Percentiles rank a stretch among this genome's conserved stretches.
Conservation (phyloP, 2,888 invertebrate species). For the Hyposoter dolosus region DNA sequence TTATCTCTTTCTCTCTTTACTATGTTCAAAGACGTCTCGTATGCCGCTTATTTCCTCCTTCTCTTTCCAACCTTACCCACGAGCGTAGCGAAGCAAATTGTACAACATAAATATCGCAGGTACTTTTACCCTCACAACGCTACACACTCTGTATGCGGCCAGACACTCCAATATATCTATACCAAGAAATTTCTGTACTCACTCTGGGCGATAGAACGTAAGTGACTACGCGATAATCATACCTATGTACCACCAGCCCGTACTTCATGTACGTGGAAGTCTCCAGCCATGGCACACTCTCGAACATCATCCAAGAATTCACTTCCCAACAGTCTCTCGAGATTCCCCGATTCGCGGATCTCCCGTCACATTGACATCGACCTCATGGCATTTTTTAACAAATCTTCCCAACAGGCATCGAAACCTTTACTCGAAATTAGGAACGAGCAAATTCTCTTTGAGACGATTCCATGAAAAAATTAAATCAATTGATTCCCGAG, state of each 20-base stretch:
- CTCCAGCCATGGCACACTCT: slow-evolving; percentile 67
- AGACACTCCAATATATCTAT: background rate
- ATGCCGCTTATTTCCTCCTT: background rate
- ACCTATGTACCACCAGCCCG: slow-evolving; percentile 27
- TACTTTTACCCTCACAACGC: slow-evolving; percentile 27
- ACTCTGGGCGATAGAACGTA: slow-evolving; percentile 6
- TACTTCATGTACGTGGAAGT: slow-evolving; percentile 65
- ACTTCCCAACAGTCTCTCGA: slow-evolving; percentile 40
- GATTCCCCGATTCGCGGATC: background rate
- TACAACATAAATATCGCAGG: slow-evolving; percentile 70
- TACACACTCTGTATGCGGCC: background rate
- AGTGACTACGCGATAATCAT: slow-evolving; percentile 32
- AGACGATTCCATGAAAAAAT: background rate
- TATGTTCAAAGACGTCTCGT: slow-evolving; percentile 16
- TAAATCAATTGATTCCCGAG: background rate
- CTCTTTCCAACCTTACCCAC: slow-evolving; percentile 20
- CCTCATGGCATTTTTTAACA: background rate
- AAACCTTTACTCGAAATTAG: background rate
- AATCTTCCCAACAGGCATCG: background rate
- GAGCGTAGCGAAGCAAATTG: slow-evolving; percentile 70
- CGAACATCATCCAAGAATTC: slow-evolving; percentile 69
- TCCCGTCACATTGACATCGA: background rate
- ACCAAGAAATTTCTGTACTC: background rate
- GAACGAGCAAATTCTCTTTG: background rate
- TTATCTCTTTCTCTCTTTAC: slow-evolving; percentile 7